These are phyloP conservation scores for Coptodon rendalli DNA, from an alignment of 2,113 vertebrate species.

Conservation along the genomic window DNA sequence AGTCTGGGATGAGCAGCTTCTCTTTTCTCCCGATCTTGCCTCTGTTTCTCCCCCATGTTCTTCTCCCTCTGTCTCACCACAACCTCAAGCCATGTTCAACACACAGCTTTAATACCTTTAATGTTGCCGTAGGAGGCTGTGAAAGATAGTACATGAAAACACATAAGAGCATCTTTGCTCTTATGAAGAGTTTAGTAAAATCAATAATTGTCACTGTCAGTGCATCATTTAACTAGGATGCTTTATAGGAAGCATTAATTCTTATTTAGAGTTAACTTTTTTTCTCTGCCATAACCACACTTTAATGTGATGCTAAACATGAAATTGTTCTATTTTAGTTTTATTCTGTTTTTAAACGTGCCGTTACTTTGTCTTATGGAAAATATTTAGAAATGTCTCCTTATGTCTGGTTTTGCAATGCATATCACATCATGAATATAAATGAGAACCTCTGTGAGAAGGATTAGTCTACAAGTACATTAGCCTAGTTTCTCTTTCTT, in stretches of 20 bases:
- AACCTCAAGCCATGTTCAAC: constrained; percentile 22
- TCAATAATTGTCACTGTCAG: background rate
- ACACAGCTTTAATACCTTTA: background rate
- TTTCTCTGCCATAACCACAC: background rate
- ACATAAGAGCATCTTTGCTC: background rate
- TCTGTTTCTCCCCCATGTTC: background rate
- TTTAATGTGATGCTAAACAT: background rate
- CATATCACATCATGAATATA: background rate
- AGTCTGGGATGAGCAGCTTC: constrained; percentile 67
- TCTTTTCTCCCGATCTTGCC: constrained; percentile 43
- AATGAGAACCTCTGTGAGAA: constrained; percentile 2
- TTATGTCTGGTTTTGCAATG: background rate
- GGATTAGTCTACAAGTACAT: background rate
- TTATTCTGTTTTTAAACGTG: background rate
- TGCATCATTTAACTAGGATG: background rate
- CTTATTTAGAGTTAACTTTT: background rate
- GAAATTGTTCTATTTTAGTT: background rate
- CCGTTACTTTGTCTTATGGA: background rate
- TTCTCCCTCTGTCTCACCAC: constrained; percentile 5
- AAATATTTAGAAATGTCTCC: background rate
- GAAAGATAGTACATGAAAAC: background rate
- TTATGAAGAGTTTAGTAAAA: background rate
- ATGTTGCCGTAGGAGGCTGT: background rate
- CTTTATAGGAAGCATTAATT: background rate
- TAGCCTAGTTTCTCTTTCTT: background rate